Evolutionary conservation across 1,140 invertebrate genomes (phyloP), one percentile per base, ranked within the genome.

Genomic region (Drosophila neocordata): DNA sequence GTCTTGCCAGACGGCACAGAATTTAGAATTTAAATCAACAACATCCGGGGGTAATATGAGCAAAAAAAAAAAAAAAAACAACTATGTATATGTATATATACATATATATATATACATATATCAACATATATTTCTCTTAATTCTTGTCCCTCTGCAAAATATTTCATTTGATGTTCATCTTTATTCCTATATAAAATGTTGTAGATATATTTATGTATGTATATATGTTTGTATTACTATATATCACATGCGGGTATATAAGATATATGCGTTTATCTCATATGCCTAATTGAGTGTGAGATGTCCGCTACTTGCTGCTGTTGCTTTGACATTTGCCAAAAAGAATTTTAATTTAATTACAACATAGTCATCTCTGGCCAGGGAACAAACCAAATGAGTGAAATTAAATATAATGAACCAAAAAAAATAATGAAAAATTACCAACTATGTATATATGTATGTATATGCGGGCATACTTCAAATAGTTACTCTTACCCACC

Each of bases 301-400:
- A 35, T 48, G 41, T 48, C 13, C 4, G 22, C 22, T 31, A 6
- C 27, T 31, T 31, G 27, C 27, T 31, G 41, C 41, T 38, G 35
- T 12, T 13, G 41, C 53, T 69, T 76, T 69, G 73, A 76, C 73
- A 65, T 60, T 68, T 82, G 71, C 78, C 82, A 71, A 87, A 85
- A 85, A 82, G 71, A 82, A 85, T 85, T 85, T 82, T 87, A 87
- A 85, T 85, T 85, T 72, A 87, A 85, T 85, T 75, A 85, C 35
- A 51, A 27, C 59, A 48, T 20, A 20, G 15, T 48, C 58, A 65
- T 34, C 24, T 35, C 53, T 55, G 53, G 65, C 27, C 2, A 44
- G 6, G 13, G 41, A 44, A 18, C 2, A 22, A 3, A 7, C 7
- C n/a, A 48, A 31, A 31, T 51, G 34, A 62, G 34, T 38, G 31